These are phyloP conservation scores for Sthenelais limicola DNA, from an alignment of 2,888 invertebrate genomes.

Conservation along the genomic window DNA sequence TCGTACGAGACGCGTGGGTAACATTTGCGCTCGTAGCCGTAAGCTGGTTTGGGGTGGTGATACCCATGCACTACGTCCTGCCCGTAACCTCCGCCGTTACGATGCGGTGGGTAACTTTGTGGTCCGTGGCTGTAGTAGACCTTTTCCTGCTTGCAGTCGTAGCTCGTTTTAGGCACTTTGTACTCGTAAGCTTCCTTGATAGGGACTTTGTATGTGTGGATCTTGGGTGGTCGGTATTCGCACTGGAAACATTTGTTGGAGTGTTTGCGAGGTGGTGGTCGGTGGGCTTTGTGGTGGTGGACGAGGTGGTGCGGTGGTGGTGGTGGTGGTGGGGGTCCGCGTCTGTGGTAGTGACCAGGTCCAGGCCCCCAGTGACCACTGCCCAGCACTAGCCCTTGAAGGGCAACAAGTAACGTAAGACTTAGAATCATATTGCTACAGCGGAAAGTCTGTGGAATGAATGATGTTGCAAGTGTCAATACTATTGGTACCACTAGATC, in stretches of 20 bases:
- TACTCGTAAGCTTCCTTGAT: conserved; percentile 24
- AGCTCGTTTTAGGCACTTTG: conserved; percentile 13
- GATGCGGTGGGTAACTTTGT: neutral
- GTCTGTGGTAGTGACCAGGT: no score
- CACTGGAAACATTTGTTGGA: conserved; percentile 30
- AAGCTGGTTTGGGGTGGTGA: neutral
- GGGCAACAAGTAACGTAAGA: no score
- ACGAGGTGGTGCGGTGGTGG: no score
- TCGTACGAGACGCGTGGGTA: conserved; percentile 19
- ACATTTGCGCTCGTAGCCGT: conserved; percentile 14
- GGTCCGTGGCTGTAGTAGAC: neutral
- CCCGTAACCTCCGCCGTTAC: neutral
- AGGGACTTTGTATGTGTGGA: conserved; percentile 12
- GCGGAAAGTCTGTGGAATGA: no score
- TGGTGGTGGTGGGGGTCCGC: no score
- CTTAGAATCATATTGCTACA: no score
- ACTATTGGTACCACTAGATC: no score
- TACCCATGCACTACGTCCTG: neutral
- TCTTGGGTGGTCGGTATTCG: conserved; percentile 11
- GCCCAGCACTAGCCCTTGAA: no score
- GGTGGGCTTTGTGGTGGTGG: no score
- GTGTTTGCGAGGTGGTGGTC: no score
- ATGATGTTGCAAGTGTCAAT: no score
- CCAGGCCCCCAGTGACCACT: no score
- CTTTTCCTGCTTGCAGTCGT: conserved; percentile 31